phyloP scores from a whole-genome alignment of 2,797 vertebrate genomes.

The Tarsius wallacei region DNA sequence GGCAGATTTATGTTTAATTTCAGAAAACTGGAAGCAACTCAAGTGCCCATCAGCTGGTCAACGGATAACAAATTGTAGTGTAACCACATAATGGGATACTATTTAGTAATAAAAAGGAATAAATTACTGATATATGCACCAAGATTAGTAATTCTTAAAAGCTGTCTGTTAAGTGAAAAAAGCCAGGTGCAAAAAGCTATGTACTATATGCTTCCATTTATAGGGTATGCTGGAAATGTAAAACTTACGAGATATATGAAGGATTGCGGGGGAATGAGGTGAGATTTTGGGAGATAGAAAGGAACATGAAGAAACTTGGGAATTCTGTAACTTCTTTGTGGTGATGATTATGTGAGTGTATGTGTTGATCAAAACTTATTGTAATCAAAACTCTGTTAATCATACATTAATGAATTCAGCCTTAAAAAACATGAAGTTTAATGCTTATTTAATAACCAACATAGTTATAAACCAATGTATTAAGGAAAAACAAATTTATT shows the following conservation, averaged over 20 bases:
- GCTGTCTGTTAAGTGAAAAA: not conserved
- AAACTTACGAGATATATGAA: not conserved
- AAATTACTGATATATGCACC: not conserved
- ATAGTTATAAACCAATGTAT: not conserved
- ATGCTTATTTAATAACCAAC: not conserved
- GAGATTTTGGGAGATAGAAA: not conserved
- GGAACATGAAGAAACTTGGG: not conserved
- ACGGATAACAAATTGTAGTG: not conserved
- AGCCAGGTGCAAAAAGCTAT: not conserved
- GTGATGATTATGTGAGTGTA: not conserved
- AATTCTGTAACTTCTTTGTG: not conserved
- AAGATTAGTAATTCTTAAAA: not conserved
- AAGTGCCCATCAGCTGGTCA: not conserved
- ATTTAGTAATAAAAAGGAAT: not conserved
- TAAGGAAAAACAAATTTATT: not conserved
- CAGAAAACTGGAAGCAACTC: conserved; percentile 17
- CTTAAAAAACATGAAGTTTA: not conserved
- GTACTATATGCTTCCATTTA: not conserved
- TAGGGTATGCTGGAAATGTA: not conserved
- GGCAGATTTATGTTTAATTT: conserved; percentile 29
- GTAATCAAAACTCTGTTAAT: not conserved
- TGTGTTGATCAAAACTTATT: not conserved
- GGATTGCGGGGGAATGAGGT: not conserved
- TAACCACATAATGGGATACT: not conserved
- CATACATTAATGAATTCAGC: not conserved